Percentiles rank a stretch among this genome's conserved stretches.
Evolutionary conservation across 2,888 invertebrate species (phyloP).

Genomic region (Tenthredo notha): DNA sequence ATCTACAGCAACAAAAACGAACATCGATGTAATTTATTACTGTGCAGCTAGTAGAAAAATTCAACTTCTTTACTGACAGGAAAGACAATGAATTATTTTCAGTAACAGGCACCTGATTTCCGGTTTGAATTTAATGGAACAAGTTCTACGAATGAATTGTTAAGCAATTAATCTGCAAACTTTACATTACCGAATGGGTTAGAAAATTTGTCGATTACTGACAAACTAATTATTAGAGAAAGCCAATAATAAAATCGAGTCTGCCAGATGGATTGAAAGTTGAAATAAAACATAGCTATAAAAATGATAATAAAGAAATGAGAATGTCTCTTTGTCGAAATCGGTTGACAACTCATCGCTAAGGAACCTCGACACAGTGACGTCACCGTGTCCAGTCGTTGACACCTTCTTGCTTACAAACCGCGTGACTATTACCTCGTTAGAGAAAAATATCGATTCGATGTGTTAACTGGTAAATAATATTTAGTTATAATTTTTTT

Average conservation of each 20-base stretch:
- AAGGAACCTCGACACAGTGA: constrained; percentile 16
- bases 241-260: not conserved
- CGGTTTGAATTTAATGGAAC: not conserved
- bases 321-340: not conserved
- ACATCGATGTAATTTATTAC: not conserved
- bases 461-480: not conserved
- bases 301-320: not conserved
- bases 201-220: not conserved
- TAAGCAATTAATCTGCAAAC: not conserved
- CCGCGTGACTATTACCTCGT: not conserved
- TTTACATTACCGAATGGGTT: not conserved
- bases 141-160: not conserved
- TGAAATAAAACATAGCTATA: not conserved
- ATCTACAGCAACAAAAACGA: not conserved
- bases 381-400: constrained; percentile 31
- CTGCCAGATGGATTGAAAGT: not conserved
- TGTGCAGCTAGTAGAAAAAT: not conserved
- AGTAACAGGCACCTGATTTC: not conserved
- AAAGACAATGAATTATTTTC: not conserved
- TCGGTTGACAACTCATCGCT: constrained; percentile 30
- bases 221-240: not conserved
- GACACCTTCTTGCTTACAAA: not conserved
- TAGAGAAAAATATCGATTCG: not conserved
- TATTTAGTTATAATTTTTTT: not conserved
- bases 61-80: not conserved